Evolutionary conservation across 53 echinoderm and acorn worm genomes (phyloP), one percentile per base, ranked within the genome.

Genomic region (Patiria pectinifera): DNA sequence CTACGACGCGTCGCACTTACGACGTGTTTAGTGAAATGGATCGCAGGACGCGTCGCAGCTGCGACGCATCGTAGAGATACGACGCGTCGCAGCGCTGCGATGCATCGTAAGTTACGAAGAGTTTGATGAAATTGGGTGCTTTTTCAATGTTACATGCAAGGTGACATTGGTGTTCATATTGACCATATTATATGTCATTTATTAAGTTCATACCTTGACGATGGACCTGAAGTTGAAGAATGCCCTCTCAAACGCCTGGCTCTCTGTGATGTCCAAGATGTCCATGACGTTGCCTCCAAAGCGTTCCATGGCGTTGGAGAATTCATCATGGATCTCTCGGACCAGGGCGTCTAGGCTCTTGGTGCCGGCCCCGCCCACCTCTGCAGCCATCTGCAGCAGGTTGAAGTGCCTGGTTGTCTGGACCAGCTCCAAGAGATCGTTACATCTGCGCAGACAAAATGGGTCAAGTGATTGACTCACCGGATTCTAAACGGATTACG

Each of bases 341-440:
- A 98, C 98, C 10, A 98, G 94, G 15, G 98, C 96, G 87, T 98
- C 98, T 26, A 98, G 92, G 82, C 98, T 96, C 87, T 98, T 95
- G 60, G 98, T 98, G 10, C 98, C 98, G 4, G 98, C 98, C 72
- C 98, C 98, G 43, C 98, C 98, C 13, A 98, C 98, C 91, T 96
- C 98, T 0, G 98, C 98, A 0, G 98, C 95, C 83, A 92, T 98
- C 95, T 96, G 94, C 2, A 98, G 94, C 22, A 98, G 95, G 92
- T 96, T 95, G 93, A 98, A 98, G 90, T 98, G 98, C 6, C 98
- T 92, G 13, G 96, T 96, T 59, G 98, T 98, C 62, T 98, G 98
- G 43, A 96, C 96, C 21, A 96, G 91, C 92, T 98, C 98, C 0
- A 98, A 94, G 16, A 98, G 91, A 53, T 98, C 98, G 93, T 98